A percentile compares a stretch with the other conserved stretches of the same genome.
Conservation (phyloP, 2,113 vertebrate genomes). For the Sardina pilchardus region DNA sequence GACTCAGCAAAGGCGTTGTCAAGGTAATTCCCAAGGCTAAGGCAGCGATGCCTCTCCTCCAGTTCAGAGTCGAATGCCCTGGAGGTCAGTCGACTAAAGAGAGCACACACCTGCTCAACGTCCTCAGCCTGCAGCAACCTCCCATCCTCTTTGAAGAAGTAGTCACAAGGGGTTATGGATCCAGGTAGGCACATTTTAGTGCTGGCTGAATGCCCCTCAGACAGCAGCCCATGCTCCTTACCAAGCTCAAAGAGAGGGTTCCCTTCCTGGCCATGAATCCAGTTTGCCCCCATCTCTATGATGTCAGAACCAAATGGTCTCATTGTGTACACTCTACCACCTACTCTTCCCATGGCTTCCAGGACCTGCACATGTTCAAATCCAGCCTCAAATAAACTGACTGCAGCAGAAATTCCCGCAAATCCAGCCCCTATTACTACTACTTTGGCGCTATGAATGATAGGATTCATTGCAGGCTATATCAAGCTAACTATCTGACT, state of each 20-base stretch:
- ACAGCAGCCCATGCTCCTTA: slow-evolving; percentile 53
- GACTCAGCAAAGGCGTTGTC: slow-evolving; percentile 46
- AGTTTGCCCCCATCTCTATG: slow-evolving; percentile 60
- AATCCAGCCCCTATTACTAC: slow-evolving; percentile 61
- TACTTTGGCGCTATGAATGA: slow-evolving; percentile 35
- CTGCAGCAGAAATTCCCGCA: slow-evolving; percentile 57
- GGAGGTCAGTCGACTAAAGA: slow-evolving; percentile 47
- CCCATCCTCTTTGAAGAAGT: slow-evolving; percentile 56
- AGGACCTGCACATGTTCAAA: slow-evolving; percentile 51
- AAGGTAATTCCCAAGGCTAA: slow-evolving; percentile 56
- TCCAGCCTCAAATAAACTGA: slow-evolving; percentile 48
- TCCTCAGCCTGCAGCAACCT: slow-evolving; percentile 31
- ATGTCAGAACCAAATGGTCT: slow-evolving; percentile 54
- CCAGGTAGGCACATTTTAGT: slow-evolving; percentile 39
- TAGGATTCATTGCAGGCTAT: not conserved
- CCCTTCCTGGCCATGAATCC: slow-evolving; percentile 59
- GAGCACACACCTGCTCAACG: slow-evolving; percentile 48
- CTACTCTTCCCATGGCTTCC: slow-evolving; percentile 53
- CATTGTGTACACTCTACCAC: slow-evolving; percentile 54
- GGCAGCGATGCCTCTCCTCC: slow-evolving; percentile 26
- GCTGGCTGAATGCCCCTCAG: slow-evolving; percentile 22
- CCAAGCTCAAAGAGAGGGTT: slow-evolving; percentile 60
- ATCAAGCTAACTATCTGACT: not conserved
- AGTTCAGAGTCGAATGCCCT: slow-evolving; percentile 49
- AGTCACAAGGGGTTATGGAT: slow-evolving; percentile 46